Conservation (phyloP, 2,888 invertebrate genomes). For the Eustalomyia histrio region DNA sequence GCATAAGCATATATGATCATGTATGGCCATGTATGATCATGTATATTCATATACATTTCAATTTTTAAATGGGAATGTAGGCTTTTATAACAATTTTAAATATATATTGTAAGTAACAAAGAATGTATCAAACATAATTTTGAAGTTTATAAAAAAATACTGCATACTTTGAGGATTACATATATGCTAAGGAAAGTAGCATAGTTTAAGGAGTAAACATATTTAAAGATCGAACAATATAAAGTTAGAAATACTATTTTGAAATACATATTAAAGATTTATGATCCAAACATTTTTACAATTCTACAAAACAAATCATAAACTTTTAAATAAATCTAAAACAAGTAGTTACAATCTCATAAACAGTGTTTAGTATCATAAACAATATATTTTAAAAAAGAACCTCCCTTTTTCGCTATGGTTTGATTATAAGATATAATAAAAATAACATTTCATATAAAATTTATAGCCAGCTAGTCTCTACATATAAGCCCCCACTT, state of each 20-base stretch:
- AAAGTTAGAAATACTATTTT: neutral
- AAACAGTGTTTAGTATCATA: neutral
- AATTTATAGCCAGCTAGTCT: slow-evolving; percentile 45
- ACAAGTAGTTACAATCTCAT: neutral
- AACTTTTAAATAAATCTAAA: neutral
- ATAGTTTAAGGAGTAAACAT: slow-evolving; percentile 27
- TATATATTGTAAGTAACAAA: no score
- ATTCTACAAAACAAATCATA: neutral
- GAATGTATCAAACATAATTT: no score
- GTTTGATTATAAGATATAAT: neutral
- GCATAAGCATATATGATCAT: no score
- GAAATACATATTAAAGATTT: neutral
- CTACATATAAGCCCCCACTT: neutral
- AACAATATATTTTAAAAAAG: slow-evolving; percentile 8
- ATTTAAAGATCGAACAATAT: neutral
- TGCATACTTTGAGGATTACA: slow-evolving; percentile 7
- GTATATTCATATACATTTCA: no score
- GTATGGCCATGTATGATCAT: no score
- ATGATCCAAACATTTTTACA: neutral
- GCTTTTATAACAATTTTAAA: no score
- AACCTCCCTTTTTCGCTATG: slow-evolving; percentile 25
- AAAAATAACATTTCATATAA: slow-evolving; percentile 17
- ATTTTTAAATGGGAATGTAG: no score
- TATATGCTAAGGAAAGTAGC: slow-evolving; percentile 14
- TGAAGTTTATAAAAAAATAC: no score